These are phyloP conservation scores for Mus spretus DNA, from an alignment of 2,797 vertebrate genomes.

Conservation along the genomic window DNA sequence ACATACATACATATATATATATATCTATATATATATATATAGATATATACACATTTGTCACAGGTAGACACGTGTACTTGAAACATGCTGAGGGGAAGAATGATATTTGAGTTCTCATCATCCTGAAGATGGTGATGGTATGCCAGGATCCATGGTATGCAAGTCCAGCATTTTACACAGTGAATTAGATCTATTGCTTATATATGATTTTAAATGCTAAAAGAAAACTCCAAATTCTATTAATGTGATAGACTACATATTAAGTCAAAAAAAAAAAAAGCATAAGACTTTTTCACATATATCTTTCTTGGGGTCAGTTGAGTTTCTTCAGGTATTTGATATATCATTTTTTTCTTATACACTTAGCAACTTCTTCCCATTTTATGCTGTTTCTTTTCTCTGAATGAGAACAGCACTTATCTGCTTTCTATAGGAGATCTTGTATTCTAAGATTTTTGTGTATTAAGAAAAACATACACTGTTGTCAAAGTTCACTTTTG, in stretches of 20 bases:
- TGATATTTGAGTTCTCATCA: background rate
- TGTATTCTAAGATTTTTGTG: background rate
- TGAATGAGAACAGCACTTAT: background rate
- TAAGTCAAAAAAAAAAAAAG: background rate
- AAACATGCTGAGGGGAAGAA: background rate
- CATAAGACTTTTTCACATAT: background rate
- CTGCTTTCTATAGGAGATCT: background rate
- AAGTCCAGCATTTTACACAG: background rate
- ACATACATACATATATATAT: too few relatives aligned
- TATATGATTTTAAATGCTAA: background rate
- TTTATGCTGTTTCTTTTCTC: rapidly evolving
- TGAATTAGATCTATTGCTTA: background rate
- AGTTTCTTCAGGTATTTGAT: background rate
- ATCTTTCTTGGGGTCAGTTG: background rate
- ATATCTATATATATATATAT: too few relatives aligned
- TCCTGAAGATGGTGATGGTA: background rate
- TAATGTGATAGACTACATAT: background rate
- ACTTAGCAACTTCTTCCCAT: background rate
- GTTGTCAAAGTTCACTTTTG: background rate
- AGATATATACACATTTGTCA: background rate
- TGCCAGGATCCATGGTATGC: background rate
- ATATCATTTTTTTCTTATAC: background rate
- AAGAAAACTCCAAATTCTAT: background rate
- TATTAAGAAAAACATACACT: background rate
- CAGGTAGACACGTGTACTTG: background rate